Evolutionary conservation across 2,888 invertebrate genomes (phyloP), one percentile per base, ranked within the genome.

Genomic region (Lithophane socia): DNA sequence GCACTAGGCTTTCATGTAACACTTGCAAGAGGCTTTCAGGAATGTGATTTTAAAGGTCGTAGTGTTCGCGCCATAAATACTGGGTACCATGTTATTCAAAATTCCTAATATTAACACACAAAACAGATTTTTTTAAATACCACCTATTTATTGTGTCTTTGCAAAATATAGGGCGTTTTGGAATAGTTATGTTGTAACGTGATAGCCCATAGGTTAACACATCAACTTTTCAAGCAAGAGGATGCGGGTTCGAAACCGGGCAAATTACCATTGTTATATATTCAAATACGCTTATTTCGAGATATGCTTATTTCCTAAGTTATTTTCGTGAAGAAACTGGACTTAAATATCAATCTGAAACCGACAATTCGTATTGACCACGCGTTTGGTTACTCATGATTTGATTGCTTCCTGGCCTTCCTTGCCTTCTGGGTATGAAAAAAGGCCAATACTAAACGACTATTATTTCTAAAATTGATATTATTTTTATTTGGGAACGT

Each of bases 1-100:
- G 24, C 18, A 82, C 81, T 77, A 81, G 77, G 81, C 37, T 61
- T 49, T 18, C 82, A 81, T 63, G n/a, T 52, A 42, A n/a, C 16
- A n/a, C 18, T 60, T n/a, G n/a, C n/a, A 63, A 69, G 81, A 77
- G 49, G n/a, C 10, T 70, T 54, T 24, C 1, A 47, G 58, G 61
- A 75, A 71, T 64, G 24, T 21, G 18, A 24, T 42, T 52, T 13
- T 42, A 63, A 21, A 58, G 47, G 9, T 37, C 24, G 18, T 52
- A 18, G 0, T 29, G 29, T 71, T 60, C 37, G 42, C 71, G 49
- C 21, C 21, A n/a, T 61, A 29, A 47, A 75, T 9, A 49, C 37
- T 24, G 13, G 37, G 8, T n/a, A 72, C n/a, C 3, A 66, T 49
- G 18, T 1, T 16, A 49, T 37, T 72, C 18, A 24, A 18, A 8